Conservation (phyloP, 2,888 invertebrate species). For the Brenthis ino region DNA sequence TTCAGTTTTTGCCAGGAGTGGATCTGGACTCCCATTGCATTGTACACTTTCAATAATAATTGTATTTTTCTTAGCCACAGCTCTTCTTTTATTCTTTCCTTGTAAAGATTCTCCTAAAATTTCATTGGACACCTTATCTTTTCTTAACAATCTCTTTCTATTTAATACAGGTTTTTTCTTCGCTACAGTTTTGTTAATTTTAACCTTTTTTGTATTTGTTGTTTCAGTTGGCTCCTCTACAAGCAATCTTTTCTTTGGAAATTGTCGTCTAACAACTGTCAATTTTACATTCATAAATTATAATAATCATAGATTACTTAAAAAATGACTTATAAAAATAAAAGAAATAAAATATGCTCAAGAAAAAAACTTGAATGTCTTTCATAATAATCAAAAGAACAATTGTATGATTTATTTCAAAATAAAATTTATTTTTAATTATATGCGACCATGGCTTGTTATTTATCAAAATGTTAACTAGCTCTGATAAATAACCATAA, state of each 20-base stretch:
- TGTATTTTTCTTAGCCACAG: conserved; percentile 4
- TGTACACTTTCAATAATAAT: neutral
- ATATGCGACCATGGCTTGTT: neutral
- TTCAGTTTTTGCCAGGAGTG: neutral
- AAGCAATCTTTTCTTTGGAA: conserved; percentile 31
- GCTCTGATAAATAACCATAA: neutral
- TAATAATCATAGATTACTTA: neutral
- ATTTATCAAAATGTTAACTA: neutral
- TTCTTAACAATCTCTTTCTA: neutral
- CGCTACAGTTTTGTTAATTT: neutral
- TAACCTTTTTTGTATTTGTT: conserved; percentile 13
- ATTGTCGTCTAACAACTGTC: conserved; percentile 49
- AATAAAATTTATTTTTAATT: neutral
- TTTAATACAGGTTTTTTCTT: conserved; percentile 1
- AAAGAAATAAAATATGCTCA: too few species aligned
- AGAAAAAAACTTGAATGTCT: too few species aligned
- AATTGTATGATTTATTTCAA: too few species aligned
- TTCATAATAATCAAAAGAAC: too few species aligned
- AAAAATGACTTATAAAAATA: too few species aligned
- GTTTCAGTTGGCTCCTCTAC: conserved; percentile 12
- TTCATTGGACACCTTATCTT: neutral
- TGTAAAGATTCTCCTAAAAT: neutral
- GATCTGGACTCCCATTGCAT: neutral
- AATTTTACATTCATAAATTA: neutral
- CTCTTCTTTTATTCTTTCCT: neutral